phyloP scores from a whole-genome alignment of 2,113 vertebrate species.

The Pelecanoides urinatrix region DNA sequence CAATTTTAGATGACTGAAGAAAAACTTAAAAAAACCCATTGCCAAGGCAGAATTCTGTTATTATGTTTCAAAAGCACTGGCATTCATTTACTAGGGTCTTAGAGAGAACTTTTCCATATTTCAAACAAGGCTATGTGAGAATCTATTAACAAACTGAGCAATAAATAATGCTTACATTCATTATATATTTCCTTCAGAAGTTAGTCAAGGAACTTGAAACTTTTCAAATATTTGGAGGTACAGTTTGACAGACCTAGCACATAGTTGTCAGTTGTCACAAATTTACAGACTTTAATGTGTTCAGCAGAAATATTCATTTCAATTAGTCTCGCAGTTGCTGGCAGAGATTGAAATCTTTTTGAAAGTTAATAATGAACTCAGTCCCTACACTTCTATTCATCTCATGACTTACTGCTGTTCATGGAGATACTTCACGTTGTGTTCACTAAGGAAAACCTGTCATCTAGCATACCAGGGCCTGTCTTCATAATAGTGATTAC shows the following conservation, averaged over 20 bases:
- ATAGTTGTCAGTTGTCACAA: neutral
- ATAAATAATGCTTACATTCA: slow-evolving; percentile 1
- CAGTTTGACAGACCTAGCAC: neutral
- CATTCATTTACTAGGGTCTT: neutral
- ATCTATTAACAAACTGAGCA: neutral
- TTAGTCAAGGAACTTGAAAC: neutral
- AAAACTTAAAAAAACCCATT: neutral
- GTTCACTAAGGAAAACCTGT: neutral
- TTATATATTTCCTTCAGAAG: neutral
- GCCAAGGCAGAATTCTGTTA: neutral
- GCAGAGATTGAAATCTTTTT: neutral
- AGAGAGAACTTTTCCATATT: neutral
- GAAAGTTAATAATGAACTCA: neutral
- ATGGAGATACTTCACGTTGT: rapidly evolving
- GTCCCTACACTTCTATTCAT: neutral
- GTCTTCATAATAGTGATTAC: neutral
- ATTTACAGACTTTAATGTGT: neutral
- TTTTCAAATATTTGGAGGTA: neutral
- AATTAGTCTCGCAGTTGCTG: slow-evolving; percentile 20
- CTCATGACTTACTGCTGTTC: neutral
- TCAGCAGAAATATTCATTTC: neutral
- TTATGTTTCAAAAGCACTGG: neutral
- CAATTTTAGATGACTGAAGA: neutral
- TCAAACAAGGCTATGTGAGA: neutral
- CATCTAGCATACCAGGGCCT: neutral